Conservation (phyloP, 2,113 vertebrate genomes). For the Oncorhynchus kisutch region DNA sequence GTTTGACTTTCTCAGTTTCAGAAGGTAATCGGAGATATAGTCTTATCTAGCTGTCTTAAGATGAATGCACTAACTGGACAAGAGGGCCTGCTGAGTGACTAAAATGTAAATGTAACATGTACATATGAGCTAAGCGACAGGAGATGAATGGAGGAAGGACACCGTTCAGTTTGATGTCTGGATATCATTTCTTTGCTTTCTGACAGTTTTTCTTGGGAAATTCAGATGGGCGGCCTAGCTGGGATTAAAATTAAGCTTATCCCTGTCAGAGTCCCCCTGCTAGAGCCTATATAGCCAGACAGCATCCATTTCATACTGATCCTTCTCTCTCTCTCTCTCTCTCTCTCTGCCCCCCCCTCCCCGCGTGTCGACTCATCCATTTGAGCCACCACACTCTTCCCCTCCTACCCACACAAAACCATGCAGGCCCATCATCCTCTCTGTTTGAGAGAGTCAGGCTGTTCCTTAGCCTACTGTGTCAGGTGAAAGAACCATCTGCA, state of each 20-base stretch:
- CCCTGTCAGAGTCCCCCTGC: not conserved
- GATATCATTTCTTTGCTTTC: not conserved
- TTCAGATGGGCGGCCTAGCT: too few species aligned
- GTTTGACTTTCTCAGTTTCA: too few species aligned
- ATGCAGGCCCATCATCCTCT: not conserved
- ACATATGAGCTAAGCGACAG: too few species aligned
- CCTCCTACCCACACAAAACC: not conserved
- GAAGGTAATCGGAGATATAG: too few species aligned
- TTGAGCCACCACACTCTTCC: not conserved
- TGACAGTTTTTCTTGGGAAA: not conserved
- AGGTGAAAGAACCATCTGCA: slow-evolving; percentile 12
- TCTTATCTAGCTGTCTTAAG: too few species aligned
- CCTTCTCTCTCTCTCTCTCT: not conserved
- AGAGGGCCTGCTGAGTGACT: too few species aligned
- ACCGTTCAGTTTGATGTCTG: too few species aligned
- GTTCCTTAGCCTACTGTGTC: slow-evolving; percentile 3
- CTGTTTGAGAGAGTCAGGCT: not conserved
- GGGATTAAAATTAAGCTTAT: not conserved
- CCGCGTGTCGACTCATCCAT: not conserved
- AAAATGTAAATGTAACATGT: too few species aligned
- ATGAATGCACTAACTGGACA: too few species aligned
- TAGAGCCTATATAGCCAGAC: not conserved
- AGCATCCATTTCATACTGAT: not conserved
- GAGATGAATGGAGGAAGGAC: too few species aligned
- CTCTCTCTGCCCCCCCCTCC: not conserved